phyloP scores from a whole-genome alignment of 1,140 invertebrate species.

The Asobara japonica region DNA sequence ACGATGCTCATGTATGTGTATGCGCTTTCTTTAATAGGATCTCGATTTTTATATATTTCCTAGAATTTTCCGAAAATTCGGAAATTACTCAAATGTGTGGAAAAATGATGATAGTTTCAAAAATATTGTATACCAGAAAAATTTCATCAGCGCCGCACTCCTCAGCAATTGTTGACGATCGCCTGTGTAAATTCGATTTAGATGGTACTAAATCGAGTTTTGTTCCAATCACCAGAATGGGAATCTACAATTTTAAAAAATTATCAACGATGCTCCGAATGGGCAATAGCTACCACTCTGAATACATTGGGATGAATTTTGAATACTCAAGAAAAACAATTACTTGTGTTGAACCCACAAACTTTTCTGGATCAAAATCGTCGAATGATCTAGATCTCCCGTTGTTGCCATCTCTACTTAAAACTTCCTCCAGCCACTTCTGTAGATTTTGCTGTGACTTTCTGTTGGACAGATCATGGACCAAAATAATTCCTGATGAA shows the following conservation, averaged over 20 bases:
- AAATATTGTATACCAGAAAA: constrained; percentile 69
- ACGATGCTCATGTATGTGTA: too few species aligned
- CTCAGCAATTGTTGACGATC: constrained; percentile 82
- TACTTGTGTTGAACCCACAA: constrained; percentile 82
- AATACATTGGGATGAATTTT: background rate
- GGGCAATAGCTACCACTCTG: too few species aligned
- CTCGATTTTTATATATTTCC: too few species aligned
- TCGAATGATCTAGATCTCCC: constrained; percentile 64
- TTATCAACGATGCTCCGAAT: too few species aligned
- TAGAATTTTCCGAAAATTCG: too few species aligned
- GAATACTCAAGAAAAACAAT: constrained; percentile 24
- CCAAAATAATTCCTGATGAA: constrained; percentile 85
- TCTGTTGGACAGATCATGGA: constrained; percentile 95
- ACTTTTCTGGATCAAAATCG: constrained; percentile 91
- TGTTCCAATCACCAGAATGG: constrained; percentile 92
- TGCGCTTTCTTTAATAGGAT: too few species aligned
- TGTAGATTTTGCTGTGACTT: constrained; percentile 94
- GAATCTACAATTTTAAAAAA: constrained; percentile 77
- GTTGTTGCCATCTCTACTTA: constrained; percentile 78
- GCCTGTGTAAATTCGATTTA: constrained; percentile 71
- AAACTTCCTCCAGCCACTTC: constrained; percentile 92
- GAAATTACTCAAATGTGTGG: too few species aligned
- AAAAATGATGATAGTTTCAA: constrained; percentile 19
- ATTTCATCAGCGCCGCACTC: constrained; percentile 96
- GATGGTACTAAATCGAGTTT: constrained; percentile 88